A percentile compares a stretch with the other conserved stretches of the same genome.
phyloP scores from a whole-genome alignment of 1,140 invertebrate genomes.

The Campoletis sonorensis region DNA sequence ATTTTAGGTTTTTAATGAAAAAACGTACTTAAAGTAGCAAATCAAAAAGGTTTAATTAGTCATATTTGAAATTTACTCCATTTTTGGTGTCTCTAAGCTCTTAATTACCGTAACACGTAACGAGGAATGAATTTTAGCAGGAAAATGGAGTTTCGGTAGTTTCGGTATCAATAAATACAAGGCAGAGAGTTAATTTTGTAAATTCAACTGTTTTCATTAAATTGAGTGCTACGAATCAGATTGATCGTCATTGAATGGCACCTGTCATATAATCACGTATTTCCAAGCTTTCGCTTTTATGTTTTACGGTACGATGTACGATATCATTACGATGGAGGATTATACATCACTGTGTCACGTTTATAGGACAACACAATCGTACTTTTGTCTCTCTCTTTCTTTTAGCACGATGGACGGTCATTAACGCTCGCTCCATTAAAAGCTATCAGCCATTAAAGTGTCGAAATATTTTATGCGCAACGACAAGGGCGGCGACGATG shows the following conservation, averaged over 20 bases:
- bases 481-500: constrained; percentile 58
- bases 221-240: background rate
- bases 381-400: constrained; percentile 6
- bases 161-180: background rate
- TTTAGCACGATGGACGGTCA: constrained; percentile 18
- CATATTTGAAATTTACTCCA: no score
- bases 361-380: constrained; percentile 4
- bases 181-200: background rate
- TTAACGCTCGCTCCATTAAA: constrained; percentile 64
- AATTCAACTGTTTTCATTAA: background rate
- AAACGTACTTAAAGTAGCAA: background rate
- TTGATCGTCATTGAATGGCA: background rate
- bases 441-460: constrained; percentile 68
- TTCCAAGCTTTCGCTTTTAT: constrained; percentile 15
- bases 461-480: constrained; percentile 69
- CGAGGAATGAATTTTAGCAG: no score
- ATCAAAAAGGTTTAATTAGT: no score
- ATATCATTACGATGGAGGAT: background rate
- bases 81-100: no score
- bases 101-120: no score
- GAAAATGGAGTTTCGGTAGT: background rate
- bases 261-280: background rate
- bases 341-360: background rate
- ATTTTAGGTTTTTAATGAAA: constrained; percentile 46
- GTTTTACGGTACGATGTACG: background rate